Evolutionary conservation across 2,888 invertebrate genomes (phyloP).

Genomic region (Philereme vetulata): DNA sequence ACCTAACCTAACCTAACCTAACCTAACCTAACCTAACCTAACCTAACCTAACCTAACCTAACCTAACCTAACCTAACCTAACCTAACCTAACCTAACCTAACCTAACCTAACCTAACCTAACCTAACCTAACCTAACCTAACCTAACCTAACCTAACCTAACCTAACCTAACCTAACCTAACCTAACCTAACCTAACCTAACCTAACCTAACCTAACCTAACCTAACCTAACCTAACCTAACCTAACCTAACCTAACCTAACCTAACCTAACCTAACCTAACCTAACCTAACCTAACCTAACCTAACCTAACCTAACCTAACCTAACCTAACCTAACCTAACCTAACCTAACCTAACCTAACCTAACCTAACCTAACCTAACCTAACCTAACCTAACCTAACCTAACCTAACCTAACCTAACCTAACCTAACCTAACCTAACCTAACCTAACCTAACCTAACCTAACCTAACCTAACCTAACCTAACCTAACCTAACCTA

Average conservation of each 20-base stretch:
- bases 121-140: slow-evolving; percentile 1
- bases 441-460: slow-evolving; percentile 1
- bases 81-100: slow-evolving; percentile 1
- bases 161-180: slow-evolving; percentile 1
- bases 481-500: slow-evolving; percentile 1
- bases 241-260: slow-evolving; percentile 1
- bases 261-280: slow-evolving; percentile 1
- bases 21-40: slow-evolving; percentile 1
- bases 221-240: slow-evolving; percentile 1
- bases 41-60: slow-evolving; percentile 1
- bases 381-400: slow-evolving; percentile 1
- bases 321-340: slow-evolving; percentile 1
- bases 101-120: slow-evolving; percentile 1
- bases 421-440: slow-evolving; percentile 1
- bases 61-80: slow-evolving; percentile 1
- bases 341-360: slow-evolving; percentile 1
- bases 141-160: slow-evolving; percentile 1
- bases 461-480: slow-evolving; percentile 1
- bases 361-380: slow-evolving; percentile 1
- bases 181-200: slow-evolving; percentile 1
- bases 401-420: slow-evolving; percentile 1
- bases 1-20: slow-evolving; percentile 1
- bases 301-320: slow-evolving; percentile 1
- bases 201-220: slow-evolving; percentile 1
- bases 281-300: slow-evolving; percentile 1